Base-by-base conservation (phyloP, 2,888 invertebrate genomes). In the Dysmachus trigonus region DNA sequence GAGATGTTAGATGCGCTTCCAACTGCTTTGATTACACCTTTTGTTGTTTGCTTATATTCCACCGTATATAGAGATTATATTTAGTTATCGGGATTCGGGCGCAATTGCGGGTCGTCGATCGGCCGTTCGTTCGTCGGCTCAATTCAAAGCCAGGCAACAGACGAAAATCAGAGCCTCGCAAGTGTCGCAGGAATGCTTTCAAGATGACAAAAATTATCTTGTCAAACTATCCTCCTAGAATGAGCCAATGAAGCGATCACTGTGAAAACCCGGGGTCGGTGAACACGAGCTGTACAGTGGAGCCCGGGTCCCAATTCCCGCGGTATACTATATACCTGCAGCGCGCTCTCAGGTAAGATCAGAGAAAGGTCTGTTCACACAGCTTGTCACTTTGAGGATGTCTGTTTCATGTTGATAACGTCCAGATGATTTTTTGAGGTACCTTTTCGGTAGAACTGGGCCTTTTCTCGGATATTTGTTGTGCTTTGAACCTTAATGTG, bases 161-260 rank as follows among this genome's bases (percentile, higher is more conserved):
- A 47, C 15, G 6, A 47, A 47, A 47, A 47, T 41, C 13, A 15
- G 7, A 1, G 15, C 18, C 77, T 41, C 38, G 15, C 77, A 41
- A 77, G 77, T 77, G 77, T 77, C 77, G 22, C n/a, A 35, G 82
- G 86, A 86, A 86, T 86, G 82, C 86, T 82, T 86, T 82, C 82
- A 82, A 86, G 72, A 76, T 86, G 86, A 86, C 84, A 86, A 33
- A 84, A 76, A 41, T 38, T 62, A 86, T 84, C 31, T 86, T 77
- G 77, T 86, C 84, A 71, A 51, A 47, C n/a, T 31, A 33, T 77
- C 41, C 6, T 10, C 74, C 30, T 51, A 86, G 47, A 51, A 33
- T 31, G 83, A 86, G 41, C 35, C 84, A 84, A 62, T 72, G 83
- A 84, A 86, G 86, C 86, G 71, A 74, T 62, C 51, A 82, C 47